Percentiles rank a stretch among this genome's conserved stretches.
Evolutionary conservation across 53 echinoderm and acorn worm species (phyloP).

Genomic region (Antedon mediterranea): DNA sequence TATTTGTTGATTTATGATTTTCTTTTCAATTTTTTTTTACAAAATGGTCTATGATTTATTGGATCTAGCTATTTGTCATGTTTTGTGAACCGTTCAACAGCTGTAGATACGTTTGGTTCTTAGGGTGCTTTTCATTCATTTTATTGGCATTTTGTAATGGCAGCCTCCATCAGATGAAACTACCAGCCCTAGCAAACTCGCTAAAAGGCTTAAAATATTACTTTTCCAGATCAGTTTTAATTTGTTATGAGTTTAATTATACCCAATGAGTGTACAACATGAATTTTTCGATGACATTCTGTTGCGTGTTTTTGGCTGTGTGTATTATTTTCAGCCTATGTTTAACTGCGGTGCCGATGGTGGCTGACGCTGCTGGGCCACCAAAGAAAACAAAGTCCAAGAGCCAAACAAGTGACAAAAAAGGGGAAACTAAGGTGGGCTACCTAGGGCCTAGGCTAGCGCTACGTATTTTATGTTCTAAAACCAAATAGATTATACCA

Average conservation of each 20-base stretch:
- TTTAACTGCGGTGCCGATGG: too few species aligned
- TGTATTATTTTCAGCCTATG: neutral
- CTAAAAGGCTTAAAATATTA: neutral
- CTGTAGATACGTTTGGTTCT: neutral
- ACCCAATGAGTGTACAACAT: neutral
- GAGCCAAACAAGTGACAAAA: neutral
- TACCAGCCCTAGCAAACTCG: neutral
- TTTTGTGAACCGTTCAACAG: neutral
- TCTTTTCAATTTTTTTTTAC: too few species aligned
- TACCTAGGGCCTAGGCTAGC: too few species aligned
- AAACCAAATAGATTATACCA: too few species aligned
- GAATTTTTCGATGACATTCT: neutral
- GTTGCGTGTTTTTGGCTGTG: neutral
- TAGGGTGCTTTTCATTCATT: neutral
- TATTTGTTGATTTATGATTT: too few species aligned
- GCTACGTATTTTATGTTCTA: too few species aligned
- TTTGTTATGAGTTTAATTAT: neutral
- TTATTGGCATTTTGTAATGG: neutral
- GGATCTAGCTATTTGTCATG: too few species aligned
- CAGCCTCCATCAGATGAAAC: neutral
- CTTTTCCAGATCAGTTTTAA: neutral
- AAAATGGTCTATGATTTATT: too few species aligned
- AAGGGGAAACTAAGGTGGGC: neutral
- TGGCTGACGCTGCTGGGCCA: slow-evolving; percentile 4
- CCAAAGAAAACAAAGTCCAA: slow-evolving; percentile 15